Evolutionary conservation across 2,797 vertebrate species (phyloP).

Genomic region (Tenualosa thibaudeaui): DNA sequence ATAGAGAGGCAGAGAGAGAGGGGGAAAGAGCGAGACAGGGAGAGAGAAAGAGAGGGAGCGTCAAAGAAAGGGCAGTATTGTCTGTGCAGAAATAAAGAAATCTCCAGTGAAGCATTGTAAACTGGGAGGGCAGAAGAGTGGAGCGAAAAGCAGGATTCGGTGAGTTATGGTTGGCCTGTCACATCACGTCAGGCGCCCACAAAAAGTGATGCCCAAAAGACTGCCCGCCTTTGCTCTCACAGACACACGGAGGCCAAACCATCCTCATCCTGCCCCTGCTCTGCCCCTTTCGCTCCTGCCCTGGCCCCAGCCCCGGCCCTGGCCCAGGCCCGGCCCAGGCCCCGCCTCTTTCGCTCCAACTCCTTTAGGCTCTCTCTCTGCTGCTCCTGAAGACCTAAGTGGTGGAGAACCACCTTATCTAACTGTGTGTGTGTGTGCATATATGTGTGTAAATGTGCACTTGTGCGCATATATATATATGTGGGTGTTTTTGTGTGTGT

Average conservation of each 20-base stretch:
- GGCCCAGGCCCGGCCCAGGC: too few species aligned
- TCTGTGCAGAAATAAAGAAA: conserved; percentile 89
- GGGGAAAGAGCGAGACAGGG: background rate
- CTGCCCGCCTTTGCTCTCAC: conserved; percentile 60
- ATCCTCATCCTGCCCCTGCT: background rate
- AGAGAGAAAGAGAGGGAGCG: background rate
- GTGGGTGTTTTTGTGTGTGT: background rate
- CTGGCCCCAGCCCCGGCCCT: too few species aligned
- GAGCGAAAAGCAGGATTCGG: conserved; percentile 75
- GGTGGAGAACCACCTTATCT: background rate
- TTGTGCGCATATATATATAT: background rate
- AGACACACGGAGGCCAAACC: conserved; percentile 47
- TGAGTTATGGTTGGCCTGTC: conserved; percentile 78
- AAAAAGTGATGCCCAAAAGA: conserved; percentile 77
- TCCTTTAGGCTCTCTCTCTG: too few species aligned
- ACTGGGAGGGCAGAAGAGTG: conserved; percentile 88
- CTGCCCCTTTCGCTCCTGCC: background rate
- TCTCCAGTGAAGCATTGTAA: conserved; percentile 93
- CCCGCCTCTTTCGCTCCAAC: background rate
- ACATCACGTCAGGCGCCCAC: conserved; percentile 78
- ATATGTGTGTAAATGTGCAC: conserved; percentile 20
- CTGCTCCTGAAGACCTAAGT: background rate
- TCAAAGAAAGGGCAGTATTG: conserved; percentile 73
- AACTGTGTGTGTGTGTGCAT: background rate
- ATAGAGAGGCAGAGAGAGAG: background rate